Evolutionary conservation across 2,113 vertebrate species (phyloP), one percentile per base, ranked within the genome.

Genomic region (Vidua macroura): DNA sequence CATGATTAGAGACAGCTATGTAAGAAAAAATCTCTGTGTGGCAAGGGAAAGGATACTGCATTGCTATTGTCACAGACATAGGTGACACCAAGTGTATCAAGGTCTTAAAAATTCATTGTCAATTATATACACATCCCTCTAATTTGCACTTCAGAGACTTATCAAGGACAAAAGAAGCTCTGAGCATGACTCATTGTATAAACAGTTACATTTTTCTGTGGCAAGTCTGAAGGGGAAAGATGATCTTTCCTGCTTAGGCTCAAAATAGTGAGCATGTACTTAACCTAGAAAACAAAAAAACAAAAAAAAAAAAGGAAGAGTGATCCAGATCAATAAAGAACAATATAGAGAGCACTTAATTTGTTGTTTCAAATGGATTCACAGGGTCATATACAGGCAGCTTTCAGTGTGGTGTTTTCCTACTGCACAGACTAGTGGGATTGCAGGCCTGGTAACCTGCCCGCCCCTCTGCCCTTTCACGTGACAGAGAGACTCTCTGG

Each of bases 101-200:
- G 44, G 51, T 66, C 63, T 95, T 83, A 63, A 95, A 96, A 95
- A 94, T 48, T 85, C 44, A 85, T n/a, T 55, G 46, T 51, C 70
- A 87, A 9, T 90, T 94, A 73, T 66, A 85, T 12, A 83, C 27
- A 66, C 30, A 62, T 76, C 30, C 11, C 39, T 85, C 46, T 83
- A 70, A 85, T 94, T 77, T 95, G 43, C 55, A 80, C 67, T 91
- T 94, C 46, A 90, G 84, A 88, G 51, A 41, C 20, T 79, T 92
- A 43, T 2, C 41, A 60, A 89, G 58, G 39, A 80, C 51, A 91
- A 93, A 92, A 85, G 74, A 86, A 92, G 9, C 49, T 80, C 43
- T 73, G 27, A 86, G 33, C 24, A 59, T 46, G 58, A 87, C 31
- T 55, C 2, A 2, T 59, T 76, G 33, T 73, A 35, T 69, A 69